Evolutionary conservation across 2,797 vertebrate species (phyloP).

Genomic region (Alosa sapidissima): DNA sequence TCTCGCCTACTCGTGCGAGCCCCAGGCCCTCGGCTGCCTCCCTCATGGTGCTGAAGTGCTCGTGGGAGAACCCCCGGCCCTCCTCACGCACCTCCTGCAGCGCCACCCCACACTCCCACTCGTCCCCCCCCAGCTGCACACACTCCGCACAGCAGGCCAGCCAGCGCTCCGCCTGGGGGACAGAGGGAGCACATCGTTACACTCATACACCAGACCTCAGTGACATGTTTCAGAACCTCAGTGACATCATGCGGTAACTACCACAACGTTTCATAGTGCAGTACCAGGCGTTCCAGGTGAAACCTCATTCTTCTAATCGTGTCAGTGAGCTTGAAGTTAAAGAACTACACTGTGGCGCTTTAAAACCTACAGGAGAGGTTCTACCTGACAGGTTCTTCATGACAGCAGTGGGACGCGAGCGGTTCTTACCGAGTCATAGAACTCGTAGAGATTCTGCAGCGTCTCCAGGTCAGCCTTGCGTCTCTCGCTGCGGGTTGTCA

Average conservation of each 20-base stretch:
- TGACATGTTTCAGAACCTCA: neutral
- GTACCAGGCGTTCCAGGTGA: too few relatives aligned
- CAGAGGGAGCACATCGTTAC: neutral
- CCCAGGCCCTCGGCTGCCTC: conserved; percentile 69
- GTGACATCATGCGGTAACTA: neutral
- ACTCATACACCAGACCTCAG: neutral
- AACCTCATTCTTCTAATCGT: too few relatives aligned
- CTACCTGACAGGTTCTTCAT: neutral
- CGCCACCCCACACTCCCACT: conserved; percentile 53
- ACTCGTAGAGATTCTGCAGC: conserved; percentile 75
- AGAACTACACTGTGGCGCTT: too few relatives aligned
- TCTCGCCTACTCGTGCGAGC: conserved; percentile 66
- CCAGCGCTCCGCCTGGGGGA: conserved; percentile 73
- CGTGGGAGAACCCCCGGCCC: conserved; percentile 74
- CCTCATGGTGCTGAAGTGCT: conserved; percentile 75
- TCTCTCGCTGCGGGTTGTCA: conserved; percentile 65
- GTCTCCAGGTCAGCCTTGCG: conserved; percentile 71
- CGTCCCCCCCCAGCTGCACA: conserved; percentile 59
- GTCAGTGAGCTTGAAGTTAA: too few relatives aligned
- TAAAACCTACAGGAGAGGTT: too few relatives aligned
- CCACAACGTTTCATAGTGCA: too few relatives aligned
- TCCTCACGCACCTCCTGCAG: conserved; percentile 72
- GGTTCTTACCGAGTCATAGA: conserved; percentile 75
- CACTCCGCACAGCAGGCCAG: conserved; percentile 73
- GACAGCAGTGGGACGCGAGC: neutral